Evolutionary conservation across 2,113 vertebrate species (phyloP).

Genomic region (Corapipo altera): DNA sequence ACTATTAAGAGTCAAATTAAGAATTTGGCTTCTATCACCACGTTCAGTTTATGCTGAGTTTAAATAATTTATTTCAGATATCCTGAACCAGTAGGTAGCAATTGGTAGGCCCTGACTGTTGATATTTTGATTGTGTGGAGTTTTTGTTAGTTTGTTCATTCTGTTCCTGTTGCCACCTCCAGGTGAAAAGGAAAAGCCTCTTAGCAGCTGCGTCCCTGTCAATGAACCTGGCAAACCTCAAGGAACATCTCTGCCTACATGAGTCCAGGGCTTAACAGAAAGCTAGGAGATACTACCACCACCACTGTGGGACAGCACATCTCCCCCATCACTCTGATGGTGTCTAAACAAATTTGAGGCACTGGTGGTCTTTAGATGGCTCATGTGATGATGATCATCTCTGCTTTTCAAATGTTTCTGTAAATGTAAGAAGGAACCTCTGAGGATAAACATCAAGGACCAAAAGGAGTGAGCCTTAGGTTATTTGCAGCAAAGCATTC

Average conservation of each 20-base stretch:
- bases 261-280: not conserved
- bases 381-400: not conserved
- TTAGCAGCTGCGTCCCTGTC: not conserved
- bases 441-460: not conserved
- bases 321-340: not conserved
- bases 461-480: not conserved
- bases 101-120: slow-evolving; percentile 1
- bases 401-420: not conserved
- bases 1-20: not conserved
- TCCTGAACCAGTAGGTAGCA: not conserved
- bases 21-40: not conserved
- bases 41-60: not conserved
- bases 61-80: not conserved
- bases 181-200: not conserved
- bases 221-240: not conserved
- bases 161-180: not conserved
- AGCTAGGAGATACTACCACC: not conserved
- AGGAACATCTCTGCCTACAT: not conserved
- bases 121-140: not conserved
- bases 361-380: not conserved
- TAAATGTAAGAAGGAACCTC: not conserved
- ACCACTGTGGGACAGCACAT: not conserved
- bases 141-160: not conserved
- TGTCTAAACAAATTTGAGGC: not conserved
- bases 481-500: not conserved